Percentiles rank a stretch among this genome's conserved stretches.
These are phyloP conservation scores for Herpetotheres cachinnans DNA, from an alignment of 2,113 vertebrate species.

Conservation along the genomic window DNA sequence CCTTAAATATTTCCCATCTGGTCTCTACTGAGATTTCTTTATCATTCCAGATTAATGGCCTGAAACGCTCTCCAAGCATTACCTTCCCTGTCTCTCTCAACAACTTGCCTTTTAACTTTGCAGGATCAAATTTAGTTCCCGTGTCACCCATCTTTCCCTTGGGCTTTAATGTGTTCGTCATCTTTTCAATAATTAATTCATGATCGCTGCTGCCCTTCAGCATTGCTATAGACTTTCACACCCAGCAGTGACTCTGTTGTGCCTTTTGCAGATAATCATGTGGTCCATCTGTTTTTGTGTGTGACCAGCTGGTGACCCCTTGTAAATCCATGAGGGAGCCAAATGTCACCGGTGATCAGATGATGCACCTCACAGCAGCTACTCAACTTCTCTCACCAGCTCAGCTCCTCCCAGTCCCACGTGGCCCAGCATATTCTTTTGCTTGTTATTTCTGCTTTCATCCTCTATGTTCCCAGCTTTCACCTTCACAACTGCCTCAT, in stretches of 20 bases:
- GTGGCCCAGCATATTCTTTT: neutral
- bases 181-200: constrained; percentile 27
- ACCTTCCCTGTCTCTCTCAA: neutral
- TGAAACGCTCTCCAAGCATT: constrained; percentile 13
- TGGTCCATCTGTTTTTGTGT: neutral
- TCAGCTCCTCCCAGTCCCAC: neutral
- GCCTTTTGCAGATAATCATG: neutral
- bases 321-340: neutral
- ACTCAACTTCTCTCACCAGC: neutral
- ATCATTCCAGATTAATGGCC: neutral
- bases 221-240: neutral
- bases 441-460: neutral
- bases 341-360: neutral
- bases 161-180: neutral
- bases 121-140: constrained; percentile 1
- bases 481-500: neutral
- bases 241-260: neutral
- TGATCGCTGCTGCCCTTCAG: neutral
- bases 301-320: neutral
- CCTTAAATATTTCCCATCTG: constrained; percentile 62
- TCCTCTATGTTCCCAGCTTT: neutral
- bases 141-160: constrained; percentile 10
- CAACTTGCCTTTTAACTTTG: neutral
- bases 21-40: constrained; percentile 38
- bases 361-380: neutral